Base-by-base conservation (phyloP, 2,888 invertebrate genomes). In the Protophormia terraenovae region DNA sequence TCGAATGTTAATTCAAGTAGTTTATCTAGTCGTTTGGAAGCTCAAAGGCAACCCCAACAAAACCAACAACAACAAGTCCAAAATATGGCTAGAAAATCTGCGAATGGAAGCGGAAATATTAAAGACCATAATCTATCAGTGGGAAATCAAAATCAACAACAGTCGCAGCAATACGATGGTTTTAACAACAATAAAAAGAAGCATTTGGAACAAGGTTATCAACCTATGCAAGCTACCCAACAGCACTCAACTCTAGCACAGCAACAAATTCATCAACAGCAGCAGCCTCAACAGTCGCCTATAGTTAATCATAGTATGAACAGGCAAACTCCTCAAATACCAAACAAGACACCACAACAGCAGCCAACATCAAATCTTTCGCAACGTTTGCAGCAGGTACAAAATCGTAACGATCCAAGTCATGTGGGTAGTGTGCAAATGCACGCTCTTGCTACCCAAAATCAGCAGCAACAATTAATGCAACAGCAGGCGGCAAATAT, bases 341-440 rank as follows among this genome's bases (percentile, higher is more conserved):
- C 81, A 45, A 35, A 53, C 12, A 86, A 87, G 45, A 50, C 77
- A 14, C 32, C 75, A 16, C 82, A n/a, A n/a, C n/a, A 80, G 6
- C 77, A 71, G 27, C 71, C 86, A 38, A 78, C 87, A 41, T 89
- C 91, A 3, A 91, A 91, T 85, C 85, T 92, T 7, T 90, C 92
- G n/a, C 91, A 91, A 80, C 89, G 92, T 14, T 86, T 92, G 83
- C 92, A 92, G 64, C 92, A 91, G 81, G 91, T 91, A 22, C 92
- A 92, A 86, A 91, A 91, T 76, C 91, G 92, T 3, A 92, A 92
- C 80, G 92, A 92, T 86, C 92, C 92, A 14, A 92, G 91, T 85
- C 92, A 92, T 80, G 92, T 92, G 7, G 92, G 92, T n/a, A 92
- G 92, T 69, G 90, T 92, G 2, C 92, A 92, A 89, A 92, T 92